Conservation (phyloP, 2,797 vertebrate genomes). For the Fringilla coelebs region DNA sequence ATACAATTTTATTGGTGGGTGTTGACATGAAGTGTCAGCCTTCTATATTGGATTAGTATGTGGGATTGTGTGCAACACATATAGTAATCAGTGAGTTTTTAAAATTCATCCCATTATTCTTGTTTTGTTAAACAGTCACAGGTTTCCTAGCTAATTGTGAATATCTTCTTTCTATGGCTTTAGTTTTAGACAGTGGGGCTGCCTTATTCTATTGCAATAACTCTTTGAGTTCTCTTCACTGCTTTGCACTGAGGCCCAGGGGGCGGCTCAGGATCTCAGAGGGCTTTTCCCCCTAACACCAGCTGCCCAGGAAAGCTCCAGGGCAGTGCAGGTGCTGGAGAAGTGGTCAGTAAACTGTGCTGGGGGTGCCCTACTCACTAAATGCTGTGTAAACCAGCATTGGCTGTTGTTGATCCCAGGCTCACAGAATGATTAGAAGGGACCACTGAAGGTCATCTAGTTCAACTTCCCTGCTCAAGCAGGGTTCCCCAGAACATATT, state of each 20-base stretch:
- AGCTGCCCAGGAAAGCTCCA: not conserved
- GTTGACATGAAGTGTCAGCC: not conserved
- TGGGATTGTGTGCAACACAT: slow-evolving; percentile 18
- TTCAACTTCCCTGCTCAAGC: not conserved
- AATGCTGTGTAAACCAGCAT: fast-evolving
- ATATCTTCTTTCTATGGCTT: not conserved
- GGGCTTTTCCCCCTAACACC: not conserved
- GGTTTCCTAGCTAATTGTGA: not conserved
- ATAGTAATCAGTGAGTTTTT: not conserved
- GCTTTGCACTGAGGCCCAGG: not conserved
- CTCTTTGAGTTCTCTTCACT: not conserved
- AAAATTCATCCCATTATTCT: not conserved
- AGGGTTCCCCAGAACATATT: fast-evolving
- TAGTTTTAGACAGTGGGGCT: not conserved
- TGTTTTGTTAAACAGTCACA: not conserved
- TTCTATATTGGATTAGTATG: not conserved
- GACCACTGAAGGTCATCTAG: not conserved
- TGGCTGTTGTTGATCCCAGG: not conserved
- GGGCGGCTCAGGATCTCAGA: not conserved
- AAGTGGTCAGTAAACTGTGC: not conserved
- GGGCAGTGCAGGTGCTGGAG: fast-evolving
- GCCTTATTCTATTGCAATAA: not conserved
- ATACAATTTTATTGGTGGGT: not conserved
- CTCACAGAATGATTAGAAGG: not conserved
- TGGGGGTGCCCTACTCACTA: no score